Base-by-base conservation (phyloP, 2,797 vertebrate species). In the Phalanger gymnotis region DNA sequence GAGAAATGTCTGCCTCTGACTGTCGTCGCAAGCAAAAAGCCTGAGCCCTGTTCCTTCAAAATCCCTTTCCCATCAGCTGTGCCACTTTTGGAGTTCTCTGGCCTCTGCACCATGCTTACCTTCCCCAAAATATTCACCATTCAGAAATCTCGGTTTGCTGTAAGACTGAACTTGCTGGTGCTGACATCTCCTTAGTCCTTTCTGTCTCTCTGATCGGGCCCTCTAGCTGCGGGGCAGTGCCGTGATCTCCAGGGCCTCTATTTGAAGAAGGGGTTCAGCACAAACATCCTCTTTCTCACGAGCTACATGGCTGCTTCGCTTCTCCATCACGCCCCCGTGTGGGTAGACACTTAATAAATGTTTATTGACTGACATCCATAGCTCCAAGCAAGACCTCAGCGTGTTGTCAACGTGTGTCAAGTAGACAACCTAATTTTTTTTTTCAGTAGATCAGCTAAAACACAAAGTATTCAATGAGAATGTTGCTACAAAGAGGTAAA, bases 81-180 rank as follows among this genome's bases (percentile, higher is more conserved):
- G 3, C 66, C n/a, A 47, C 66, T 81, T 81, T 25, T 7, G 66
- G n/a, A 10, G 22, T 25, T 10, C 40, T 47, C 19, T 81, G 40
- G 61, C 2, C 19, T 9, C 40, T 0, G n/a, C 40, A 47, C 1
- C 0, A 0, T 22, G 40, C 22, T 2, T 47, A 10, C 22, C 73
- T 25, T 47, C n/a, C 22, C 57, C 14, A 30, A 7, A 40, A 47
- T 9, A 4, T 7, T 34, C 2, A 16, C n/a, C 4, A 16, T 5
- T n/a, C 4, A 14, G 34, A 16, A 31, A 66, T 14, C 40, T 3
- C 40, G 3, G 10, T 10, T 10, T 25, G 19, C 1, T 81, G 6
- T 34, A n/a, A 19, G 34, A 2, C 16, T 66, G 61, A n/a, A 16
- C 4, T 19, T 22, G n/a, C n/a, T 13, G 19, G 6, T 19, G 19